A percentile compares a stretch with the other conserved stretches of the same genome.
Conservation (phyloP, 2,888 invertebrate species). For the Heliconius hortense region DNA sequence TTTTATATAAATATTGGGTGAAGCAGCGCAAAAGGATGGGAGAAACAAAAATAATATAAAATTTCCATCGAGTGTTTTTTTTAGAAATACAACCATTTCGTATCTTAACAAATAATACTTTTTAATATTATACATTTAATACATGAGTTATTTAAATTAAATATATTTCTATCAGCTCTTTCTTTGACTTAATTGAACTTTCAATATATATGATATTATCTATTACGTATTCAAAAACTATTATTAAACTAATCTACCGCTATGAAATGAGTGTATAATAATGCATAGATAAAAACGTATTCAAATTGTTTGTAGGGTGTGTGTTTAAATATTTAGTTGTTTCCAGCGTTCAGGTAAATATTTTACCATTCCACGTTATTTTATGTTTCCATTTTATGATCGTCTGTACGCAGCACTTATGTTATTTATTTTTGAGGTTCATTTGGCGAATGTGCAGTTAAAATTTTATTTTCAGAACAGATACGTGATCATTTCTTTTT, state of each 20-base stretch:
- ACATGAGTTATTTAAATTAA: no score
- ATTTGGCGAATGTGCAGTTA: slow-evolving; percentile 14
- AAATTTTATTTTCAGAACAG: slow-evolving; percentile 3
- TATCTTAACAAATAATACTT: no score
- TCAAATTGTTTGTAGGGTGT: slow-evolving; percentile 37
- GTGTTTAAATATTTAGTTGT: slow-evolving; percentile 41
- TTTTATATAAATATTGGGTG: background rate
- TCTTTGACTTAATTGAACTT: background rate
- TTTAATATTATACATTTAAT: no score
- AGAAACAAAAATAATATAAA: no score
- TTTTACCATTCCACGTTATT: slow-evolving; percentile 31
- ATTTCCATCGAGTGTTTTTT: no score
- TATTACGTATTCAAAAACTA: background rate
- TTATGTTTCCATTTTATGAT: slow-evolving; percentile 35
- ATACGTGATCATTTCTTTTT: background rate
- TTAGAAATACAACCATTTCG: no score
- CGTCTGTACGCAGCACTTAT: slow-evolving; percentile 28
- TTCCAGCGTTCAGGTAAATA: slow-evolving; percentile 33
- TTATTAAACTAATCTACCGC: background rate
- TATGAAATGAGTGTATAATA: background rate
- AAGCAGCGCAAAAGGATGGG: no score
- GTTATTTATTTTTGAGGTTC: slow-evolving; percentile 29
- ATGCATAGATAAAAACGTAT: slow-evolving; percentile 44
- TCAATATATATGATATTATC: background rate
- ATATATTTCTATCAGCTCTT: no score